A percentile compares a stretch with the other conserved stretches of the same genome.
These are phyloP conservation scores for Polypedilum pembai DNA, from an alignment of 1,140 invertebrate species.

Conservation along the genomic window DNA sequence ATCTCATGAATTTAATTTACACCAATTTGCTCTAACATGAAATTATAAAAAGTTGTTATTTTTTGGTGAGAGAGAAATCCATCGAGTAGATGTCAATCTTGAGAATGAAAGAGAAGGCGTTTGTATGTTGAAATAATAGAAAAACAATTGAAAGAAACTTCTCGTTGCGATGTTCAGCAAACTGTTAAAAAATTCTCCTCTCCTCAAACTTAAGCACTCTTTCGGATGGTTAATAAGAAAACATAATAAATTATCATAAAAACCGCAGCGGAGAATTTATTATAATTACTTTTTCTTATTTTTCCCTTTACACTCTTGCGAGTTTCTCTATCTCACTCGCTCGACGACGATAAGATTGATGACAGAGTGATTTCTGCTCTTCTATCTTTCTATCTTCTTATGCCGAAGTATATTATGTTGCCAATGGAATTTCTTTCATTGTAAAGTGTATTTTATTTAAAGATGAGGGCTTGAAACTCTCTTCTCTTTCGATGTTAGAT, in stretches of 20 bases:
- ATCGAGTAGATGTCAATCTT: background rate
- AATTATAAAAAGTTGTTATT: too few species aligned
- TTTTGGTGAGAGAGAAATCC: too few species aligned
- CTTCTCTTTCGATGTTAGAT: background rate
- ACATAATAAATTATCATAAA: conserved; percentile 25
- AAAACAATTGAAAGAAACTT: background rate
- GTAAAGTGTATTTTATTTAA: background rate
- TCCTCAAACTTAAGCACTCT: background rate
- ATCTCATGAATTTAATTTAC: conserved; percentile 25
- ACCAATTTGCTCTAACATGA: conserved; percentile 20
- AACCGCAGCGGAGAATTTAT: conserved; percentile 25
- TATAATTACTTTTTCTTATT: conserved; percentile 19
- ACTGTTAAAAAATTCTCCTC: background rate
- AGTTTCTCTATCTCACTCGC: background rate
- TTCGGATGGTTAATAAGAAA: conserved; percentile 8
- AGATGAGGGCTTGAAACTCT: background rate
- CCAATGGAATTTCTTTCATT: too few species aligned
- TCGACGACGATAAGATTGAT: conserved; percentile 4
- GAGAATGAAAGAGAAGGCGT: conserved; percentile 5
- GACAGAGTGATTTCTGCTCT: background rate
- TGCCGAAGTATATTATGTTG: too few species aligned
- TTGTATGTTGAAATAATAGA: background rate
- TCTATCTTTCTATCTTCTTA: too few species aligned
- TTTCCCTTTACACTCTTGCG: background rate
- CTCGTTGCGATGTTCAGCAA: conserved; percentile 16